Conservation (phyloP, 1,140 invertebrate genomes). For the Drosophila azteca region DNA sequence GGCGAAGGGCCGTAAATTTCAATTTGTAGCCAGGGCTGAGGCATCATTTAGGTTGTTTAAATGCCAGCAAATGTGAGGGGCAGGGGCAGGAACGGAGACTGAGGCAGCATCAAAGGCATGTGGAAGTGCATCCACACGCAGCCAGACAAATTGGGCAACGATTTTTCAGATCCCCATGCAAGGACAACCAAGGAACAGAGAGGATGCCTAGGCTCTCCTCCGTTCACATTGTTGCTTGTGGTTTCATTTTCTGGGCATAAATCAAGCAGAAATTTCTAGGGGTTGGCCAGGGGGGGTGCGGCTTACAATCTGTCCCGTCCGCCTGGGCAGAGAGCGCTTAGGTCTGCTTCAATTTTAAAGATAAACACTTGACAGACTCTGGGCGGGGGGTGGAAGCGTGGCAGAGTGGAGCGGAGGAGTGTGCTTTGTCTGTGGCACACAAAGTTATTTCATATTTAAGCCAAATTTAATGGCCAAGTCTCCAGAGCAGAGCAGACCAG, state of each 20-base stretch:
- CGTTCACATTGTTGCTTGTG: constrained; percentile 39
- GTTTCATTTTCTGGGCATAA: constrained; percentile 68
- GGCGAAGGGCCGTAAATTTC: constrained; percentile 53
- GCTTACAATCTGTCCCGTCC: constrained; percentile 25
- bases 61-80: constrained; percentile 47
- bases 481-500: constrained; percentile 28
- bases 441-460: constrained; percentile 60
- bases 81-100: background rate
- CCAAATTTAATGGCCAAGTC: constrained; percentile 61
- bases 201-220: background rate
- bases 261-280: constrained; percentile 56
- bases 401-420: background rate
- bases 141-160: constrained; percentile 60
- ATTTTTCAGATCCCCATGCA: constrained; percentile 43
- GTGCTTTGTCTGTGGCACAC: constrained; percentile 10
- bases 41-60: constrained; percentile 57
- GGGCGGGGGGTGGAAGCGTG: background rate
- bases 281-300: background rate
- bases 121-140: constrained; percentile 36
- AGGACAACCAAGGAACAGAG: constrained; percentile 2
- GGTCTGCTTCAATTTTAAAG: constrained; percentile 59
- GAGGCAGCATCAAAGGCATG: constrained; percentile 13
- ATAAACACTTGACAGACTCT: constrained; percentile 57
- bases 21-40: constrained; percentile 52
- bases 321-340: constrained; percentile 19